These are phyloP conservation scores for Cordylochernes scorpioides DNA, from an alignment of 2,888 invertebrate genomes.

Conservation along the genomic window DNA sequence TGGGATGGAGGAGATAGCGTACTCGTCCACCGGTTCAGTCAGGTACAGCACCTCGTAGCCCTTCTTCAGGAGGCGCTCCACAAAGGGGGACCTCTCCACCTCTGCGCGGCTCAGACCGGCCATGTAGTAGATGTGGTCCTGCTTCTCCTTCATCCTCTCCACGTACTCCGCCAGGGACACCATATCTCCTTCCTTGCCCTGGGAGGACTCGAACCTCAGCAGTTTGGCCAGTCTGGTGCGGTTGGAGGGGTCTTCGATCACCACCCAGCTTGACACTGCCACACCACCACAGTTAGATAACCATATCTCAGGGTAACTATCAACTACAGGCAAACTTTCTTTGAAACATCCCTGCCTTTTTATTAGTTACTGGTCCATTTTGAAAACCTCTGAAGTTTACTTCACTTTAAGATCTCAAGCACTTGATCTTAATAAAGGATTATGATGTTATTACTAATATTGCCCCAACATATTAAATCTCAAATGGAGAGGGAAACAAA, in stretches of 20 bases:
- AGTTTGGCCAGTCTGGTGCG: conserved; percentile 82
- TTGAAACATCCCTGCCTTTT: too few relatives aligned
- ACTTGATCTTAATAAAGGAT: too few relatives aligned
- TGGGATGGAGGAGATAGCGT: conserved; percentile 76
- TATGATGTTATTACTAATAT: too few relatives aligned
- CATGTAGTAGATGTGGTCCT: conserved; percentile 83
- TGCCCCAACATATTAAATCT: too few relatives aligned
- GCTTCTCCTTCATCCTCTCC: conserved; percentile 73
- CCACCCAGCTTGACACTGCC: conserved; percentile 65
- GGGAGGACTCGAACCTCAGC: conserved; percentile 61
- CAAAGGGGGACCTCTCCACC: conserved; percentile 74
- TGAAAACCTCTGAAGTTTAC: too few relatives aligned
- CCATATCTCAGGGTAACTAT: too few relatives aligned
- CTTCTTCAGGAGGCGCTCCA: conserved; percentile 66
- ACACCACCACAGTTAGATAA: too few relatives aligned
- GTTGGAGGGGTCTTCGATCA: conserved; percentile 86
- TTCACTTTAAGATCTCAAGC: too few relatives aligned
- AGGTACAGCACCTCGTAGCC: conserved; percentile 86
- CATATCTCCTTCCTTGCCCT: conserved; percentile 28
- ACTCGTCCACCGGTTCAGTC: conserved; percentile 92
- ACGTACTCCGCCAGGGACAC: conserved; percentile 69
- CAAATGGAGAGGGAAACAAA: too few relatives aligned
- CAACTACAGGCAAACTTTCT: too few relatives aligned
- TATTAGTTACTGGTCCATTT: too few relatives aligned
- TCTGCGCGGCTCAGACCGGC: conserved; percentile 64